These are phyloP conservation scores for Perca schrenkii DNA, from an alignment of 2,113 vertebrate species.

Conservation along the genomic window DNA sequence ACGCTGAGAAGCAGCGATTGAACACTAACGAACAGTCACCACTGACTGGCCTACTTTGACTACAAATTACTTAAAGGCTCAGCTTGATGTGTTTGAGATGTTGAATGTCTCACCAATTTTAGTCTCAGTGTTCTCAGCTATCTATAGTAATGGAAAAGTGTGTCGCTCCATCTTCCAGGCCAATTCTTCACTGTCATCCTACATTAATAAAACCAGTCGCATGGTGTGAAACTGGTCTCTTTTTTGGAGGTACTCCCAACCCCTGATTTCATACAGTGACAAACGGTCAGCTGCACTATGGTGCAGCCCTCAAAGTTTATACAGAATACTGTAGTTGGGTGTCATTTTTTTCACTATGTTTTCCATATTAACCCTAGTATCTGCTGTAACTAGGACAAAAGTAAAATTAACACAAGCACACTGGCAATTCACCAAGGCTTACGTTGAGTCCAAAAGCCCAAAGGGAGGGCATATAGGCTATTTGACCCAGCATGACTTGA, in stretches of 20 bases:
- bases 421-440: constrained; percentile 13
- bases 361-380: not conserved
- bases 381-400: constrained; percentile 28
- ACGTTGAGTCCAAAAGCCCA: constrained; percentile 17
- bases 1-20: constrained; percentile 44
- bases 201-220: constrained; percentile 38
- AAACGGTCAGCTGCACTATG: not conserved
- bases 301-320: constrained; percentile 29
- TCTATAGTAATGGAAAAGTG: constrained; percentile 49
- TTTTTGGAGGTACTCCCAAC: constrained; percentile 2
- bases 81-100: constrained; percentile 46
- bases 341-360: not conserved
- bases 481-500: constrained; percentile 32
- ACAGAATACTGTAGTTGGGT: constrained; percentile 8
- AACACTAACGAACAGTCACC: constrained; percentile 41
- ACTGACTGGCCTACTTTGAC: constrained; percentile 53
- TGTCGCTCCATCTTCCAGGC: constrained; percentile 41
- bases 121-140: constrained; percentile 33
- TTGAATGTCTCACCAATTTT: constrained; percentile 38
- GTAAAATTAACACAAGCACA: constrained; percentile 18
- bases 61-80: constrained; percentile 49
- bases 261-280: not conserved
- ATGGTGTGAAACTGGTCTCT: not conserved
- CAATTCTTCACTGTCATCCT: constrained; percentile 44
- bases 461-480: constrained; percentile 9